These are phyloP conservation scores for Sebastes vulpes DNA, from an alignment of 2,797 vertebrate species.

Conservation along the genomic window DNA sequence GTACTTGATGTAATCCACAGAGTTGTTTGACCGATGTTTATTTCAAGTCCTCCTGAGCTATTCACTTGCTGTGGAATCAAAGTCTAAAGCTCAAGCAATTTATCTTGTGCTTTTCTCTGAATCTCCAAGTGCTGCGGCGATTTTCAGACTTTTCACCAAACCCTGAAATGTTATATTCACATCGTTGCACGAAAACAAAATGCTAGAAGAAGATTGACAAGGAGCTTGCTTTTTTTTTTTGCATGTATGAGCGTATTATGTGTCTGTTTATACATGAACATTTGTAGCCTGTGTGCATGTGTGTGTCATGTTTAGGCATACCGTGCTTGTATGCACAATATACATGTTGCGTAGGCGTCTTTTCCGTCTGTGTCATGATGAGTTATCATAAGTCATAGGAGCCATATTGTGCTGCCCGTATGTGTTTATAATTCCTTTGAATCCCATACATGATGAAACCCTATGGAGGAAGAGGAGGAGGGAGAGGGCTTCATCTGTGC, in stretches of 20 bases:
- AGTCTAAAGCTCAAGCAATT: slow-evolving; percentile 28
- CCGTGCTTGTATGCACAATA: neutral
- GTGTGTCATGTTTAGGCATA: neutral
- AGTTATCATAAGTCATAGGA: slow-evolving; percentile 8
- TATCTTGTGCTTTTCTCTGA: slow-evolving; percentile 19
- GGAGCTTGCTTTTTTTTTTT: neutral
- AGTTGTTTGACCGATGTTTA: slow-evolving; percentile 53
- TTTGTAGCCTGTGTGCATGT: neutral
- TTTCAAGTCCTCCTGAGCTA: slow-evolving; percentile 39
- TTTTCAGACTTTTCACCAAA: slow-evolving; percentile 12
- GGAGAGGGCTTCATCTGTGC: neutral
- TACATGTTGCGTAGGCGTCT: neutral
- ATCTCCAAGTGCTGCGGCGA: neutral
- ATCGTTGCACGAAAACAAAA: neutral
- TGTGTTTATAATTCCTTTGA: slow-evolving; percentile 26
- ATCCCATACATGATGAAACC: slow-evolving; percentile 34
- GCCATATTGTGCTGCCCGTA: neutral
- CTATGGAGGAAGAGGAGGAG: neutral
- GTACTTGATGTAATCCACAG: slow-evolving; percentile 35
- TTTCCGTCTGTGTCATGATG: neutral
- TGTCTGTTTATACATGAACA: neutral
- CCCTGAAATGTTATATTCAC: neutral
- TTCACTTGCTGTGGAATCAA: slow-evolving; percentile 23
- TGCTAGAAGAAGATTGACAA: neutral
- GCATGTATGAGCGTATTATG: neutral